Base-by-base conservation (phyloP, 2,888 invertebrate genomes). In the Tetanocera ferruginea region DNA sequence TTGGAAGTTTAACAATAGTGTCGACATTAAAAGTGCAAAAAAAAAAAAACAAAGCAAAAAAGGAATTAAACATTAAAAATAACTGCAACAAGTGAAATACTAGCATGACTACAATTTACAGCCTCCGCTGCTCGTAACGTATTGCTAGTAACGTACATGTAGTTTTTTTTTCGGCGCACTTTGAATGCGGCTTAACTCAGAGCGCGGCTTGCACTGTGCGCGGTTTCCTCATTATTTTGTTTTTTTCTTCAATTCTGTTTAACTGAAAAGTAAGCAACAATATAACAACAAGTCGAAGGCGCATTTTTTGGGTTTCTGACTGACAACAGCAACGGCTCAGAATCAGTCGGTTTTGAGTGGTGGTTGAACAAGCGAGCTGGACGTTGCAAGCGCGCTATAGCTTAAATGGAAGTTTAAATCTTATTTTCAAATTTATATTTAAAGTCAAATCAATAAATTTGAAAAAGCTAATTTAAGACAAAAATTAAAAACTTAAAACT, bases 261-360 rank as follows among this genome's bases (percentile, higher is more conserved):
- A 2, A 66, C 8, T 37, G n/a, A 5, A 11, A 37, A 19, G 23
- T 5, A 23, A 11, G 23, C n/a, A 25, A 11, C 57, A 28, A 25
- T 11, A 25, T 28, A 14, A 28, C 14, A 17, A 23, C 67, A 43
- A 67, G 67, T 67, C 67, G 67, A 23, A 43, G 67, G 67, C 67
- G 67, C 67, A 37, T 34, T 37, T 43, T 60, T 55, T 25, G 71
- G 55, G n/a, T 55, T 34, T n/a, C 31, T 55, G 34, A 52, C 71
- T 31, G 51, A 23, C 51, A 17, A 34, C 3, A n/a, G 69, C 31
- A 25, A 25, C 43, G 31, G 49, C 62, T 62, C 49, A 60, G 51
- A 69, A 70, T n/a, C 60, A 76, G 76, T 75, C 52, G 31, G 31
- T 52, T 55, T 52, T 17, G 64, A 31, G 64, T 55, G 17, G 31